These are phyloP conservation scores for Spodoptera picta DNA, from an alignment of 2,888 invertebrate genomes.

Conservation along the genomic window DNA sequence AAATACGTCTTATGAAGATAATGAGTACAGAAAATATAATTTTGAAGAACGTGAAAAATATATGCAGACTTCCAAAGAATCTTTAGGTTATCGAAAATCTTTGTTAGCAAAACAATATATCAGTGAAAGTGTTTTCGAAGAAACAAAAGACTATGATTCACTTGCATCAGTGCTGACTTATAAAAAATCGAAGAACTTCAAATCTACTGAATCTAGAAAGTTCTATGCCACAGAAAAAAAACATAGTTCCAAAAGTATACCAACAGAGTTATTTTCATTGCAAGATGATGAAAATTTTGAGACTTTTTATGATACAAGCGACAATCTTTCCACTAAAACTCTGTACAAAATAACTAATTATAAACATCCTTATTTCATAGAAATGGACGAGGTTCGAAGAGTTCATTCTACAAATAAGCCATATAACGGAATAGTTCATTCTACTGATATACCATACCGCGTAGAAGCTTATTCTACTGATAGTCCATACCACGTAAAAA, in stretches of 20 bases:
- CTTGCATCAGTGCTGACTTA: neutral
- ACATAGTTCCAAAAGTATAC: too few relatives aligned
- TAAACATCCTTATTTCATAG: slow-evolving; percentile 1
- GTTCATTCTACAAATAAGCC: neutral
- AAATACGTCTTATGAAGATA: neutral
- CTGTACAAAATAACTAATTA: neutral
- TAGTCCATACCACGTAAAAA: neutral
- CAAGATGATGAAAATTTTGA: too few relatives aligned
- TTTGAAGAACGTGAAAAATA: too few relatives aligned
- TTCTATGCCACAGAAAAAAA: too few relatives aligned
- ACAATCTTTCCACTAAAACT: too few relatives aligned
- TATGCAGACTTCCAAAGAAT: neutral
- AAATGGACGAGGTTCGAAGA: slow-evolving; percentile 7
- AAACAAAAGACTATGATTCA: too few relatives aligned
- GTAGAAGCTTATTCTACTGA: neutral
- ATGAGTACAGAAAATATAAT: too few relatives aligned
- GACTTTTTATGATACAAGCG: too few relatives aligned
- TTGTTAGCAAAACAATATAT: neutral
- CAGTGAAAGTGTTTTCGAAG: neutral
- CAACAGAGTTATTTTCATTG: too few relatives aligned
- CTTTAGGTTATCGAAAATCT: neutral
- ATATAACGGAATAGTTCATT: neutral
- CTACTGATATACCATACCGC: neutral
- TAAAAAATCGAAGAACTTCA: neutral
- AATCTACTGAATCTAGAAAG: too few relatives aligned